Conservation (phyloP, 1,140 invertebrate species). For the Drosophila arizonae region DNA sequence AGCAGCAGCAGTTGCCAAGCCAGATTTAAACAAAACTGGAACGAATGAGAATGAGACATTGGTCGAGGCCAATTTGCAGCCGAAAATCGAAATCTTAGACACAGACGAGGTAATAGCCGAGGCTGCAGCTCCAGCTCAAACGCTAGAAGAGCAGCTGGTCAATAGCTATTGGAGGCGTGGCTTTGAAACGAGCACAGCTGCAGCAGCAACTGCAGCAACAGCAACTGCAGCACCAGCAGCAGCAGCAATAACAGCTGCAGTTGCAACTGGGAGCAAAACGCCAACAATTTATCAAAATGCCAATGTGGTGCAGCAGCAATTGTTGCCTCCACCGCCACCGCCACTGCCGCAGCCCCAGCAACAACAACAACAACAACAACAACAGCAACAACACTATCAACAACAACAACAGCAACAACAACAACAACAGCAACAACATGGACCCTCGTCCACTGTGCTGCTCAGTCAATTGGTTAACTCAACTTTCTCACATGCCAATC, state of each 20-base stretch:
- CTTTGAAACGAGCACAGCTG: slow-evolving; percentile 84
- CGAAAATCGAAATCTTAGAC: slow-evolving; percentile 65
- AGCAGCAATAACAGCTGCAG: slow-evolving; percentile 4
- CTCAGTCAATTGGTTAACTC: slow-evolving; percentile 83
- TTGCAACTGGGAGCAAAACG: slow-evolving; percentile 59
- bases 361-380: slow-evolving; percentile 79
- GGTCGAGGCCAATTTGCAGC: slow-evolving; percentile 21
- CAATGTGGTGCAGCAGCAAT: slow-evolving; percentile 68
- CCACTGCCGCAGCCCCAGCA: slow-evolving; percentile 32
- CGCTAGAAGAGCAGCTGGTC: slow-evolving; percentile 89
- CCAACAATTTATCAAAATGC: slow-evolving; percentile 73
- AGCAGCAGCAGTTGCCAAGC: background rate
- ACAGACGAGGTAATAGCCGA: slow-evolving; percentile 28
- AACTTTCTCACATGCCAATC: slow-evolving; percentile 74
- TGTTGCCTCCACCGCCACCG: slow-evolving; percentile 47
- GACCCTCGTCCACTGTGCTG: slow-evolving; percentile 79
- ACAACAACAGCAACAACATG: slow-evolving; percentile 64
- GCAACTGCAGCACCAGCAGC: slow-evolving; percentile 27
- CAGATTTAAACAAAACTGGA: slow-evolving; percentile 20
- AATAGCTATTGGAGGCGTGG: slow-evolving; percentile 89
- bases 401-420: slow-evolving; percentile 84
- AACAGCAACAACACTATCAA: slow-evolving; percentile 84
- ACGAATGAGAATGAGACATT: slow-evolving; percentile 24
- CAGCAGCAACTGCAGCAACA: slow-evolving; percentile 44
- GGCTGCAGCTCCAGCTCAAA: slow-evolving; percentile 16